These are phyloP conservation scores for Apis laboriosa DNA, from an alignment of 1,140 invertebrate species.

Conservation along the genomic window DNA sequence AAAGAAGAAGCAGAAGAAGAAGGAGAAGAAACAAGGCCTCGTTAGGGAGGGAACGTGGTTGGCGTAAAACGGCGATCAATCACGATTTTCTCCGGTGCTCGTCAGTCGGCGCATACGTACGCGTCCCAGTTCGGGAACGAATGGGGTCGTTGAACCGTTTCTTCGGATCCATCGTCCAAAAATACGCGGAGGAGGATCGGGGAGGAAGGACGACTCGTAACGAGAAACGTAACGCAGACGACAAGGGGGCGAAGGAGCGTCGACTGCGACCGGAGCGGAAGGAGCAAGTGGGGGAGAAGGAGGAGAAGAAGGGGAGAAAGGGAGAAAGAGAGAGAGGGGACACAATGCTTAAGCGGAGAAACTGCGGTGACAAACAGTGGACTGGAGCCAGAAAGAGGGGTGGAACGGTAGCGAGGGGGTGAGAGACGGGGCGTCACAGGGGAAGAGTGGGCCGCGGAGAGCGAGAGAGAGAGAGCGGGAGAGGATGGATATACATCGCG, in stretches of 20 bases:
- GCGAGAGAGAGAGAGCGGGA: not conserved
- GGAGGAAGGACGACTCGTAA: conserved; percentile 39
- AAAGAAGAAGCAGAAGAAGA: not conserved
- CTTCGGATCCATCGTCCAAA: conserved; percentile 52
- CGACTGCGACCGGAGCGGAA: not conserved
- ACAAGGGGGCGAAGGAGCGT: conserved; percentile 9
- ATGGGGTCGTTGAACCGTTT: conserved; percentile 65
- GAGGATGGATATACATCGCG: conserved; percentile 51
- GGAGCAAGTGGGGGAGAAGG: not conserved
- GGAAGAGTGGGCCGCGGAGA: not conserved
- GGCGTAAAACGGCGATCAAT: conserved; percentile 58
- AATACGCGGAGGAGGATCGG: conserved; percentile 54
- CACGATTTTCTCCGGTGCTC: conserved; percentile 56
- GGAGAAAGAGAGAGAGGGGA: not conserved
- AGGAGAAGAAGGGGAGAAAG: not conserved
- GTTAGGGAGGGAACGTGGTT: conserved; percentile 43
- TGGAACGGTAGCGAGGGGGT: not conserved
- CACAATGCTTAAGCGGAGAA: conserved; percentile 44
- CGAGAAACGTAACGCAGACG: conserved; percentile 59
- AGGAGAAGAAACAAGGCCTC: conserved; percentile 41
- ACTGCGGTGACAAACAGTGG: conserved; percentile 61
- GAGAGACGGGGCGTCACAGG: no score
- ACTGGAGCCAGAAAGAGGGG: conserved; percentile 33
- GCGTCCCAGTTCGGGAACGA: conserved; percentile 46
- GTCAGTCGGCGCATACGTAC: conserved; percentile 34